phyloP scores from a whole-genome alignment of 2,113 vertebrate genomes.

The Danio rerio region GRCz12tu NC_133180.1:70599501-70600000 shows the following conservation, averaged over 20 bases:
- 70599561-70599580: background rate
- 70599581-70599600: background rate
- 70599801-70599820: slow-evolving; percentile 24
- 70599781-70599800: slow-evolving; percentile 39
- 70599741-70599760: background rate
- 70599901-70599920: slow-evolving; percentile 26
- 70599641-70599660: slow-evolving; percentile 40
- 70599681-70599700: slow-evolving; percentile 23
- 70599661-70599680: slow-evolving; percentile 33
- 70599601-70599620: slow-evolving; percentile 1
- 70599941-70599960: background rate
- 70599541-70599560: background rate
- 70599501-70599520: slow-evolving; percentile 2
- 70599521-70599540: slow-evolving; percentile 2
- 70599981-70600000: too few species aligned
- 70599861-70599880: slow-evolving; percentile 20
- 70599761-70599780: background rate
- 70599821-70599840: slow-evolving; percentile 17
- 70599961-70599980: too few species aligned
- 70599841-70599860: slow-evolving; percentile 7
- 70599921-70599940: background rate
- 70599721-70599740: background rate
- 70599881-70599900: slow-evolving; percentile 29
- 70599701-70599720: background rate
- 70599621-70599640: slow-evolving; percentile 24